These are phyloP conservation scores for Achroia grisella DNA, from an alignment of 1,140 invertebrate genomes.

Conservation along the genomic window DNA sequence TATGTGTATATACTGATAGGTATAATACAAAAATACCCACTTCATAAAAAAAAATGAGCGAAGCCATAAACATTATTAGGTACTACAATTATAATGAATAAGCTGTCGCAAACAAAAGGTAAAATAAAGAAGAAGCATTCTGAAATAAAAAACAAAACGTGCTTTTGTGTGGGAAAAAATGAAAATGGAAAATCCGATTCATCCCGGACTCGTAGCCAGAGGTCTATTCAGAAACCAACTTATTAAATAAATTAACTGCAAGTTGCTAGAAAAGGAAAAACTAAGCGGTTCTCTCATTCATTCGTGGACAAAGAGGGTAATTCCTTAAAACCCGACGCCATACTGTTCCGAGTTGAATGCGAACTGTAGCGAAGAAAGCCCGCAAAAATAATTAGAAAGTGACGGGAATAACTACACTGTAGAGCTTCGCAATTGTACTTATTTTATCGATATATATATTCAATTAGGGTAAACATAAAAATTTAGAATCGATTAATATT, in stretches of 20 bases:
- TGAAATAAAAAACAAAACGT: constrained; percentile 36
- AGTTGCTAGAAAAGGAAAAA: constrained; percentile 60
- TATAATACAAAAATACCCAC: no score
- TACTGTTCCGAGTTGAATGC: constrained; percentile 50
- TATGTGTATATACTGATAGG: no score
- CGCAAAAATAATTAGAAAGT: constrained; percentile 70
- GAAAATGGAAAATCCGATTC: constrained; percentile 54
- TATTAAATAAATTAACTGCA: constrained; percentile 70
- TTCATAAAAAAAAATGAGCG: no score
- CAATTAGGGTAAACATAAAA: no score
- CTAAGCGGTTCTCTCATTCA: constrained; percentile 56
- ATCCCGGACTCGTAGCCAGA: constrained; percentile 25
- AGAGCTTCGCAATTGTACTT: constrained; percentile 7
- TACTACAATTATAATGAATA: no score
- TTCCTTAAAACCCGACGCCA: constrained; percentile 61
- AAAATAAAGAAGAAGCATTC: constrained; percentile 7
- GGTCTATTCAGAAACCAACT: constrained; percentile 62
- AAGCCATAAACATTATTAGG: no score
- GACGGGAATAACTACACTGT: constrained; percentile 41
- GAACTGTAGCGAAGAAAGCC: constrained; percentile 57
- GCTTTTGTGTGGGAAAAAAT: constrained; percentile 45
- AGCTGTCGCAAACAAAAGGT: neutral
- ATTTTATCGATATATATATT: no score
- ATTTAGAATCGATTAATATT: no score
- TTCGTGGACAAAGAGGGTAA: constrained; percentile 55